Base-by-base conservation (phyloP, 1,140 invertebrate species). In the Achroia grisella region DNA sequence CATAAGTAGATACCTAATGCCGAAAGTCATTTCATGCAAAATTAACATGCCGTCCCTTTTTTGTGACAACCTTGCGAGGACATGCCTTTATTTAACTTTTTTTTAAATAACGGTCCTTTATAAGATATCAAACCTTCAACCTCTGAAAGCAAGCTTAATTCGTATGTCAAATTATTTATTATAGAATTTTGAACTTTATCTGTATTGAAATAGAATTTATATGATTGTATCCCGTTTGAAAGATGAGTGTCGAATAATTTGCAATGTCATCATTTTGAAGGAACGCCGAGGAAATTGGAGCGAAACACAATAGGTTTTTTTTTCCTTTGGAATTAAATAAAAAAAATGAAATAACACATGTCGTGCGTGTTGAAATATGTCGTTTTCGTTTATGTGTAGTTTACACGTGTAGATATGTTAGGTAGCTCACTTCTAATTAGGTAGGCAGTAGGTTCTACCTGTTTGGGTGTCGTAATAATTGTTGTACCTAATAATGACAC, bases 1-100 rank as follows among this genome's bases (percentile, higher is more conserved):
- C n/a, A n/a, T n/a, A 43, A 30, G 28, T 39, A 15, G 53, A 48
- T 32, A 35, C 39, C 28, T 43, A 37, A 37, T 15, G 10, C 13
- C 15, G 17, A 37, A 37, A 37, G 35, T 37, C 35, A 37, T 37
- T 37, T 37, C 35, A 37, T 37, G 35, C 35, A 37, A 37, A 37
- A 37, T 37, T 37, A 37, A 37, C 14, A 37, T 37, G 35, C 35
- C 35, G 35, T 37, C 35, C 35, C 35, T 37, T 37, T 37, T 37
- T 37, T 37, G 35, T 37, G 13, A 23, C 17, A 37, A 15, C 15
- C 35, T 13, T 37, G 35, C n/a, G 35, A 37, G 35, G 14, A 37
- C 35, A 37, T 2, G 14, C 35, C 35, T 8, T 37, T 10, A 12
- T 12, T 37, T 17, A 17, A 23, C 17, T 37, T 17, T 12, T 37